Evolutionary conservation across 2,888 invertebrate species (phyloP).

Genomic region (Strigamia crassipes): DNA sequence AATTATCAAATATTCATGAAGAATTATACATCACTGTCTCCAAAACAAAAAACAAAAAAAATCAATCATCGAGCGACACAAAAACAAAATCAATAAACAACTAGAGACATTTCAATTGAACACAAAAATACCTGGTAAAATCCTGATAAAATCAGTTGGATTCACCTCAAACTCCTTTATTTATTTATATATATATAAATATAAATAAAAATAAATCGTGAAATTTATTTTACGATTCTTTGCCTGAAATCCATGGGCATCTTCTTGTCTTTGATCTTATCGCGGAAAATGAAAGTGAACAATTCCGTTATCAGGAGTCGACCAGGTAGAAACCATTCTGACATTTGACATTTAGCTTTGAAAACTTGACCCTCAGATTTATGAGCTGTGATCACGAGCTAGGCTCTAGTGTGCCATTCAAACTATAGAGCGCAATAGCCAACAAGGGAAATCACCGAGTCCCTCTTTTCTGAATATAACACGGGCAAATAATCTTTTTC

Average conservation of each 20-base stretch:
- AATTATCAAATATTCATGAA: constrained; percentile 28
- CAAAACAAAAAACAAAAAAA: not conserved
- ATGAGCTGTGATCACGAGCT: not conserved
- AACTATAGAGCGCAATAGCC: constrained; percentile 7
- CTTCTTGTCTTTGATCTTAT: constrained; percentile 1
- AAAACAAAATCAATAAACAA: not conserved
- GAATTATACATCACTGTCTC: not conserved
- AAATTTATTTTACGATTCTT: not conserved
- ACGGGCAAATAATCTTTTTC: constrained; percentile 14
- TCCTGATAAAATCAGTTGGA: constrained; percentile 54
- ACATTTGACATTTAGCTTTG: constrained; percentile 29
- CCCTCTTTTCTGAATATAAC: constrained; percentile 23
- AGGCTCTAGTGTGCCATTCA: constrained; percentile 24
- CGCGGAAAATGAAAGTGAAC: not conserved
- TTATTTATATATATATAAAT: not conserved
- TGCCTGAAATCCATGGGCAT: not conserved
- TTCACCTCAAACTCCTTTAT: not conserved
- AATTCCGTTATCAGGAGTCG: constrained; percentile 26
- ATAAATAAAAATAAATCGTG: not conserved
- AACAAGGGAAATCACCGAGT: constrained; percentile 24
- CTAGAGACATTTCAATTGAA: constrained; percentile 52
- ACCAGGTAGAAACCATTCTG: constrained; percentile 33
- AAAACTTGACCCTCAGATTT: constrained; percentile 37
- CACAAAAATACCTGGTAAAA: constrained; percentile 58
- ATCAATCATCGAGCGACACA: constrained; percentile 41